phyloP scores from a whole-genome alignment of 2,113 vertebrate species.

The Motacilla alba region DNA sequence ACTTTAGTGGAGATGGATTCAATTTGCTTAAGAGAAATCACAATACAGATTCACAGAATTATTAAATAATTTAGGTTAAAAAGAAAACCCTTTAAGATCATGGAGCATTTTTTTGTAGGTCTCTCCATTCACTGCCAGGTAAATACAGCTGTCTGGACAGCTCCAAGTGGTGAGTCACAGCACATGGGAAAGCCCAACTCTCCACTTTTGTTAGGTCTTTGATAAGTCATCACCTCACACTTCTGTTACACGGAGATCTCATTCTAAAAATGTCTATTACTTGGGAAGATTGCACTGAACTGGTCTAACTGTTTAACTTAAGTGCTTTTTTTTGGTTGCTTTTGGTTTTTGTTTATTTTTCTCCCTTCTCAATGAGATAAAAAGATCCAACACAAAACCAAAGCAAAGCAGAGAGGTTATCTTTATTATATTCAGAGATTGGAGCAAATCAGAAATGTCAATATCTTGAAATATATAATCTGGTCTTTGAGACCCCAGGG shows the following conservation, averaged over 20 bases:
- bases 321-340: not conserved
- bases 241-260: not conserved
- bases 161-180: conserved; percentile 5
- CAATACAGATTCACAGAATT: not conserved
- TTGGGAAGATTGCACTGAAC: not conserved
- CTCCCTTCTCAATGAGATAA: not conserved
- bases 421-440: not conserved
- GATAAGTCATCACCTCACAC: not conserved
- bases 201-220: not conserved
- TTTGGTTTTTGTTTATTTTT: not conserved
- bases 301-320: not conserved
- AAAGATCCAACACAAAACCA: not conserved
- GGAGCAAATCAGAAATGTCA: not conserved
- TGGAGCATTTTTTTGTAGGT: not conserved
- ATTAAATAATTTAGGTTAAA: not conserved
- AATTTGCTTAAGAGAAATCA: not conserved
- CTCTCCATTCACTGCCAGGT: not conserved
- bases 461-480: not conserved
- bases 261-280: not conserved
- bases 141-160: not conserved
- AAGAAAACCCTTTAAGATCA: too few species aligned
- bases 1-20: not conserved
- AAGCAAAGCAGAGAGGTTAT: not conserved
- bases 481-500: not conserved
- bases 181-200: not conserved